phyloP scores from a whole-genome alignment of 2,888 invertebrate genomes.

The Coleophora deauratella region DNA sequence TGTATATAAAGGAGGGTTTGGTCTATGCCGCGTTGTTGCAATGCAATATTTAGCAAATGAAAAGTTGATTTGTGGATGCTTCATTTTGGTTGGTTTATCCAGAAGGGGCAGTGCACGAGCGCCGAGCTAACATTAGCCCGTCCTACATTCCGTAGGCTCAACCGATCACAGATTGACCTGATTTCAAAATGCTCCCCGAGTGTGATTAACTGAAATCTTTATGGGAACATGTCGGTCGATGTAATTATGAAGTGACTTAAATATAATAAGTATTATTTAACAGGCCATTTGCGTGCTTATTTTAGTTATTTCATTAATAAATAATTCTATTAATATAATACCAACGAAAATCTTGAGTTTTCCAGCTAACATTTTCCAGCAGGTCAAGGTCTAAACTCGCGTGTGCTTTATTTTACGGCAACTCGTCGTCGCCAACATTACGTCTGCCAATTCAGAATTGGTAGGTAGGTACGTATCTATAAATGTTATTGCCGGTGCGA shows the following conservation, averaged over 20 bases:
- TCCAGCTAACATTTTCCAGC: too few species aligned
- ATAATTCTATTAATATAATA: too few species aligned
- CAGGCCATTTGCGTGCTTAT: too few species aligned
- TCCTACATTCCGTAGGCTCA: constrained; percentile 59
- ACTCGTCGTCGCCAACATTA: constrained; percentile 1
- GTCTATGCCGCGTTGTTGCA: constrained; percentile 11
- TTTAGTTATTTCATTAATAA: too few species aligned
- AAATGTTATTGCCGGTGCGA: too few species aligned
- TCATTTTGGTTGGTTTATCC: constrained; percentile 40
- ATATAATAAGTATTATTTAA: too few species aligned
- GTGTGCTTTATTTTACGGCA: constrained; percentile 7
- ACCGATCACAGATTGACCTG: constrained; percentile 52
- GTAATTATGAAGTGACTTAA: too few species aligned
- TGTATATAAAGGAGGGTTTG: constrained; percentile 2
- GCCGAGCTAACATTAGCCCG: constrained; percentile 61
- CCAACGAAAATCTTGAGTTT: too few species aligned
- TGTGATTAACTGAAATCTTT: too few species aligned
- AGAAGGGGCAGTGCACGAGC: constrained; percentile 37
- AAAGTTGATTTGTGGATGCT: constrained; percentile 30
- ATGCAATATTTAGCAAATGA: constrained; percentile 20
- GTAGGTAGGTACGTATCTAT: background rate
- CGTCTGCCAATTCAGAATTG: too few species aligned
- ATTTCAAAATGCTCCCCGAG: constrained; percentile 43
- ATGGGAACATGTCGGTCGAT: too few species aligned
- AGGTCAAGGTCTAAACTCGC: constrained; percentile 14